Evolutionary conservation across 2,797 vertebrate genomes (phyloP), one percentile per base, ranked within the genome.

Genomic region (Danio tinwini): DNA sequence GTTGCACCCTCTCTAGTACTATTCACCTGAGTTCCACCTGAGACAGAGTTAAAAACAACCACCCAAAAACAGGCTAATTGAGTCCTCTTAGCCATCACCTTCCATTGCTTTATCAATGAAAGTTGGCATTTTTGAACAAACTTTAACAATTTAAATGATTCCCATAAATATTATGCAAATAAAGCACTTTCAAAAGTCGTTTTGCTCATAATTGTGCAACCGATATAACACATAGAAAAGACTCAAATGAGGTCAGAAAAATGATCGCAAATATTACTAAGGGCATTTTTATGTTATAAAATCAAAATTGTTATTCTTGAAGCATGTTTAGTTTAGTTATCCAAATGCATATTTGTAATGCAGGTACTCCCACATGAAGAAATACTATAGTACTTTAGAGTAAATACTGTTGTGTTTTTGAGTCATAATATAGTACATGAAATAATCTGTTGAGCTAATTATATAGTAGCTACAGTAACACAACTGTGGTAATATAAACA

Each of bases 11-110:
- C 29, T 40, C 50, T 55, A 70, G 16, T 70, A 55, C 29, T 17
- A 64, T 55, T 55, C 50, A 70, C 68, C 68, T 70, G 68, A 70
- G 68, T 53, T 70, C 50, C 68, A 42, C 68, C 68, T 70, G 68
- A 70, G 68, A 70, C 68, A 5, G 29, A 17, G 6, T 70, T 70
- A 3, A 70, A 70, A 70, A 40, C 50, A 40, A 13, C 37, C 50
- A 40, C 37, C 50, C 68, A 8, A 40, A 68, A 12, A 55, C 16
- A 70, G 49, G 53, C 8, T 40, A 13, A 53, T 70, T 17, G 40
- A 42, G 5, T 55, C 16, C 13, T 55, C 1, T 53, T 53, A 70
- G n/a, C 4, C 68, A 19, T 55, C 50, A 55, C 68, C 50, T 19
- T 42, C 37, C 50, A 70, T 70, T 70, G 50, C 68, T 55, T 70